Evolutionary conservation across 2,888 invertebrate genomes (phyloP).

Genomic region (Rotaria macrura): DNA sequence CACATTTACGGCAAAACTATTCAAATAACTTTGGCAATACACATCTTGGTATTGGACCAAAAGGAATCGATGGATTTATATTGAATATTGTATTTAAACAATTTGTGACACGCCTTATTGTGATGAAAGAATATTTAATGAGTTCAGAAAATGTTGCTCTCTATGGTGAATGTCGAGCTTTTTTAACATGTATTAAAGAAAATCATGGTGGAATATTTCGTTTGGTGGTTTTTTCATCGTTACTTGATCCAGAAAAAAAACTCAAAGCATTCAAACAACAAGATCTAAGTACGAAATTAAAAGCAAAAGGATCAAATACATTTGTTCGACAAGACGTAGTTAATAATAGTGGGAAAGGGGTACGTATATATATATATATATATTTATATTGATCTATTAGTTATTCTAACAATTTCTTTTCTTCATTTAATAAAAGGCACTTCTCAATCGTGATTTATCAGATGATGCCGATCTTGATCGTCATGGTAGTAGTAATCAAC

Average conservation of each 20-base stretch:
- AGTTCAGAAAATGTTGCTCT: conserved; percentile 46
- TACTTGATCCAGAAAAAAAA: conserved; percentile 54
- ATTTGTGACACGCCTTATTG: conserved; percentile 17
- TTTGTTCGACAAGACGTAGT: background rate
- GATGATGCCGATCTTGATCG: conserved; percentile 9
- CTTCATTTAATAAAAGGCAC: background rate
- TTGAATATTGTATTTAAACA: conserved; percentile 28
- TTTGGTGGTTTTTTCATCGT: conserved; percentile 77
- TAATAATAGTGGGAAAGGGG: background rate
- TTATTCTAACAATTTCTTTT: background rate
- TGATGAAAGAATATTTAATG: conserved; percentile 20
- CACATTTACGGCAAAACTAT: background rate
- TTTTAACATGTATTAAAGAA: conserved; percentile 85
- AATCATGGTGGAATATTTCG: conserved; percentile 87
- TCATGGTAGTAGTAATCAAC: background rate
- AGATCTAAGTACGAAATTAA: background rate
- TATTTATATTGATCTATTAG: no score
- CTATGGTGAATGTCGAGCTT: conserved; percentile 80
- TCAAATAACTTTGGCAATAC: conserved; percentile 18
- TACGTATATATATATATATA: background rate
- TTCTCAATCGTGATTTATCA: background rate
- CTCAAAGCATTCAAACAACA: background rate
- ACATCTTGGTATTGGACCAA: conserved; percentile 18
- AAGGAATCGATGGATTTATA: conserved; percentile 27
- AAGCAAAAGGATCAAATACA: background rate